Conservation (phyloP, 1,140 invertebrate genomes). For the Aphis gossypii region DNA sequence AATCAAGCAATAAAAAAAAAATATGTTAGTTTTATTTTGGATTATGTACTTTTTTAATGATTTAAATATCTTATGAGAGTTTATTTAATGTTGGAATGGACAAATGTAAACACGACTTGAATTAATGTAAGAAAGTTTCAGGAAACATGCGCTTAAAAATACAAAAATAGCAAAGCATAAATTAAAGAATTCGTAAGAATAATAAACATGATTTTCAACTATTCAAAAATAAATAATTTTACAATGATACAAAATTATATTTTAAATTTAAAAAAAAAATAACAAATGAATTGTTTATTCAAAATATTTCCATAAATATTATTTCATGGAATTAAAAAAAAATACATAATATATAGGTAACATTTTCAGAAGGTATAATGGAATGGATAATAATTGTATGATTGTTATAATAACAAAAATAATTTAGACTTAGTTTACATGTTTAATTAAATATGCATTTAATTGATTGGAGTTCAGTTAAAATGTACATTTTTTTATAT, state of each 20-base stretch:
- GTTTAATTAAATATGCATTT: too few species aligned
- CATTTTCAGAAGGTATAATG: too few species aligned
- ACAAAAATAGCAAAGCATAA: not conserved
- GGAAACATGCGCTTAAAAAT: not conserved
- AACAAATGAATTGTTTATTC: too few species aligned
- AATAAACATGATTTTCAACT: not conserved
- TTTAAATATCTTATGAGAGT: not conserved
- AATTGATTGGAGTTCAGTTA: too few species aligned
- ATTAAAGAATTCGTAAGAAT: not conserved
- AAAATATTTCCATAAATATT: too few species aligned
- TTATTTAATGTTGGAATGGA: not conserved
- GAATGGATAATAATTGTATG: too few species aligned
- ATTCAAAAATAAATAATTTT: not conserved
- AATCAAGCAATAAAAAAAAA: not conserved
- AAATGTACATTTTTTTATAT: too few species aligned
- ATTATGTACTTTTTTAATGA: not conserved
- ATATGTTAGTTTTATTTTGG: not conserved
- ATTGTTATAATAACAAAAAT: too few species aligned
- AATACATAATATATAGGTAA: not conserved
- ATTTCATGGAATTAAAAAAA: not conserved
- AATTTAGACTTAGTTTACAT: too few species aligned
- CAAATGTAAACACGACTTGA: not conserved
- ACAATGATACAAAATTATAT: not conserved
- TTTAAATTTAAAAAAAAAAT: not conserved
- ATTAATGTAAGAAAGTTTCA: not conserved